Evolutionary conservation across 2,888 invertebrate genomes (phyloP), one percentile per base, ranked within the genome.

Genomic region (Pseudococcus jackbeardsleyi): DNA sequence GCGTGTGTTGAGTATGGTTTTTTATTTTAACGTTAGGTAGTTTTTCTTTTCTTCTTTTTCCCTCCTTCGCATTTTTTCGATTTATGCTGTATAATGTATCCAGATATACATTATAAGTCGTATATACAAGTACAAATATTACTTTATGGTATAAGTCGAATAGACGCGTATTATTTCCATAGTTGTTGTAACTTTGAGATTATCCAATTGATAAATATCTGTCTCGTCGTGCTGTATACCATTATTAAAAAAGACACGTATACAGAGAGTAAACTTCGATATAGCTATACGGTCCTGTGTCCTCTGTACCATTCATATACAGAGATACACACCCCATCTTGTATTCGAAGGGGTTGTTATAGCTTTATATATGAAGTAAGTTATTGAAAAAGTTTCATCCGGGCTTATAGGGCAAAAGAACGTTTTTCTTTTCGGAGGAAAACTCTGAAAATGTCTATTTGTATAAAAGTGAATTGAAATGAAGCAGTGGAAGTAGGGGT

Each of bases 391-490:
- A 82, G 79, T 82, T 77, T 82, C 79, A 42, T 82, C 33, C 79
- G 15, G 17, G 79, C 42, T 42, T 42, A 46, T 46, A 82, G 79
- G 33, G 19, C 46, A 82, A 19, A 42, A 46, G 79, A 42, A 46
- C 17, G 84, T 59, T 85, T 85, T 85, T 85, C 84, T 59, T 54
- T 46, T 19, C n/a, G 33, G 15, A 48, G 39, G 54, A 85, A 59
- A 85, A 19, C 46, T 54, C 54, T 59, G 50, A 85, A 54, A 86
- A 86, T 39, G 86, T 86, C 46, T 68, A 86, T 68, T 68, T 39
- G 68, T 46, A 46, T 86, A 86, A 86, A 86, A 86, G 86, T 68
- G 86, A 86, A 86, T 86, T 46, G 86, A 86, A 86, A 86, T 86
- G 46, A 85, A 26, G 39, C 42, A 33, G 12, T 9, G 46, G 19